phyloP scores from a whole-genome alignment of 2,888 invertebrate species.

The Bruchidius siliquastri region DNA sequence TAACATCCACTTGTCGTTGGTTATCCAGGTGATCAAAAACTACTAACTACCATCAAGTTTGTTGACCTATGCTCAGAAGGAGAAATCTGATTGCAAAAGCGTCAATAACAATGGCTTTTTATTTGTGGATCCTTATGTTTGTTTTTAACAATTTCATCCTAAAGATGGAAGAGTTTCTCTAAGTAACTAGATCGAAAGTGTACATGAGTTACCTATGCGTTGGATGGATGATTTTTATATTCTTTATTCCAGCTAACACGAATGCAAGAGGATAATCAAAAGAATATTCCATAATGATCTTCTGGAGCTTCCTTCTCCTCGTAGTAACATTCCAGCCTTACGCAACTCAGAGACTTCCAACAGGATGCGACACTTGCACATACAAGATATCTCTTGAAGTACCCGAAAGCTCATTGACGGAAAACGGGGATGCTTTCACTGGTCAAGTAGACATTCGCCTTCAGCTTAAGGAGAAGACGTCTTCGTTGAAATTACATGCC shows the following conservation, averaged over 20 bases:
- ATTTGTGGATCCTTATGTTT: too few species aligned
- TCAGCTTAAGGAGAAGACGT: background rate
- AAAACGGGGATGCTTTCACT: background rate
- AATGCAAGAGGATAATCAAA: background rate
- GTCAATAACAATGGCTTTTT: too few species aligned
- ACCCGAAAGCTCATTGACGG: background rate
- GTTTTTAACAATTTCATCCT: too few species aligned
- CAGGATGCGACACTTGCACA: background rate
- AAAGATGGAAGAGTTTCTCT: too few species aligned
- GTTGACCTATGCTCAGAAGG: too few species aligned
- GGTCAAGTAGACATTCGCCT: background rate
- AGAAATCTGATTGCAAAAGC: too few species aligned
- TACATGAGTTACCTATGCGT: too few species aligned
- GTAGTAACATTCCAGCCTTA: background rate
- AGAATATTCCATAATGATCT: background rate
- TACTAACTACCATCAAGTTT: too few species aligned
- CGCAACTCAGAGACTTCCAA: background rate
- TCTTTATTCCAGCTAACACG: background rate
- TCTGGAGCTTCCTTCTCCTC: background rate
- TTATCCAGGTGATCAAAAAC: too few species aligned
- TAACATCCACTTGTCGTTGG: too few species aligned
- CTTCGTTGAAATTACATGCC: background rate
- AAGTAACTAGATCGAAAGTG: too few species aligned
- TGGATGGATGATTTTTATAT: too few species aligned
- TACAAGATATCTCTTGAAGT: background rate